Conservation (phyloP, 2,797 vertebrate species). For the Schizopygopsis pylzovi region DNA sequence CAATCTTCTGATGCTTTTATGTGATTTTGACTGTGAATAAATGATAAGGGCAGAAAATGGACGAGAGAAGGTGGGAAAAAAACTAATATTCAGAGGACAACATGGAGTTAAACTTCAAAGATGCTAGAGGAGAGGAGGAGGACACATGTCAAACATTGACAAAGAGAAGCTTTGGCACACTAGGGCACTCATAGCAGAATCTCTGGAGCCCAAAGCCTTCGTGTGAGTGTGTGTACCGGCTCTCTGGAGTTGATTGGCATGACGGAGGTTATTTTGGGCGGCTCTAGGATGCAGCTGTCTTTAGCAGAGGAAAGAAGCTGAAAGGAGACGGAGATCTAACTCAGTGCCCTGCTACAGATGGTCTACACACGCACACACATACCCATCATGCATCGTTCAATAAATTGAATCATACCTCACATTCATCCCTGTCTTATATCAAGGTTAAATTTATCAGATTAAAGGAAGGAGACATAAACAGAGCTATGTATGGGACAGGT, state of each 20-base stretch:
- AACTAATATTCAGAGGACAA: background rate
- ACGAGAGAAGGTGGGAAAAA: background rate
- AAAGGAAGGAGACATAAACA: conserved; percentile 31
- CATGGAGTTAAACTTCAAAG: conserved; percentile 30
- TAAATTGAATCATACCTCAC: conserved; percentile 30
- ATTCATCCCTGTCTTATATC: conserved; percentile 10
- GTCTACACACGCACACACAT: background rate
- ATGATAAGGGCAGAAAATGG: background rate
- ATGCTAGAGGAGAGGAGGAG: conserved; percentile 30
- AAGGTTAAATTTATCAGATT: conserved; percentile 45
- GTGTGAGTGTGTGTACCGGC: conserved; percentile 10
- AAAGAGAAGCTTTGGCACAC: conserved; percentile 57
- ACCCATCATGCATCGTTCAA: conserved; percentile 24
- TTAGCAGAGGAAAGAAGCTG: conserved; percentile 45
- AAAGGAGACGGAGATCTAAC: conserved; percentile 53
- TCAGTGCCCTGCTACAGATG: conserved; percentile 29
- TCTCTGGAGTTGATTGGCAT: conserved; percentile 50
- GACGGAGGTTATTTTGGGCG: conserved; percentile 56
- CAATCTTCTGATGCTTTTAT: background rate
- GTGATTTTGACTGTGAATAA: background rate
- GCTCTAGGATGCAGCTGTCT: conserved; percentile 59
- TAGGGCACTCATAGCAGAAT: conserved; percentile 49
- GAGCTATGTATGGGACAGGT: conserved; percentile 18
- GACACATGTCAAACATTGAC: conserved; percentile 52
- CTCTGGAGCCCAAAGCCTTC: conserved; percentile 24